phyloP scores from a whole-genome alignment of 2,888 invertebrate genomes.

The Acleris emargana region DNA sequence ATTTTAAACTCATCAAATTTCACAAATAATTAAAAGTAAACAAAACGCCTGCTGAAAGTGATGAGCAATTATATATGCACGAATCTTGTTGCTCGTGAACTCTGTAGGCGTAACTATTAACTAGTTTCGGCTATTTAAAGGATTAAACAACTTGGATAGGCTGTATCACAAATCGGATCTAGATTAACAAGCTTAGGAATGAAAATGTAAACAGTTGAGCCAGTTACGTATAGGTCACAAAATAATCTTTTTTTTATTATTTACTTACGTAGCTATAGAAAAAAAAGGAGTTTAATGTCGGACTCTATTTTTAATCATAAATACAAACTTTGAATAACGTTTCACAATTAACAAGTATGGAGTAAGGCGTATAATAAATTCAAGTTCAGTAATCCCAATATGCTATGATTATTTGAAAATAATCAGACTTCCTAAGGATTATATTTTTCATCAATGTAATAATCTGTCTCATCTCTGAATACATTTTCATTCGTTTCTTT shows the following conservation, averaged over 20 bases:
- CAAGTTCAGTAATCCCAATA: no score
- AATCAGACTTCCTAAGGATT: not conserved
- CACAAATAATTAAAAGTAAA: not conserved
- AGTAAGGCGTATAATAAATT: no score
- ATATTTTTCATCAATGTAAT: not conserved
- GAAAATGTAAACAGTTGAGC: constrained; percentile 1
- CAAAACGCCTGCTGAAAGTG: constrained; percentile 19
- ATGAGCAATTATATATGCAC: constrained; percentile 15
- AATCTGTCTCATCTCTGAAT: not conserved
- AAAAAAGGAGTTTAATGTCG: no score
- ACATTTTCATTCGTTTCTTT: constrained; percentile 12
- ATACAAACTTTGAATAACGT: no score
- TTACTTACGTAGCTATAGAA: no score
- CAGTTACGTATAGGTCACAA: not conserved
- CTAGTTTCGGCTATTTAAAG: constrained; percentile 14
- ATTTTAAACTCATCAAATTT: not conserved
- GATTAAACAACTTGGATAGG: constrained; percentile 12
- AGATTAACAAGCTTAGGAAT: not conserved
- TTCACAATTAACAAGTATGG: no score
- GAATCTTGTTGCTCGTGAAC: constrained; percentile 3
- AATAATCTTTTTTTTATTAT: no score
- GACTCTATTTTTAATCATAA: no score
- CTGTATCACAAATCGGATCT: constrained; percentile 6
- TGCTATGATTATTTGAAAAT: no score
- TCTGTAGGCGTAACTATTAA: constrained; percentile 15